A percentile compares a stretch with the other conserved stretches of the same genome.
These are phyloP conservation scores for Trissolcus basalis DNA, from an alignment of 1,140 invertebrate species.

Conservation along the genomic window DNA sequence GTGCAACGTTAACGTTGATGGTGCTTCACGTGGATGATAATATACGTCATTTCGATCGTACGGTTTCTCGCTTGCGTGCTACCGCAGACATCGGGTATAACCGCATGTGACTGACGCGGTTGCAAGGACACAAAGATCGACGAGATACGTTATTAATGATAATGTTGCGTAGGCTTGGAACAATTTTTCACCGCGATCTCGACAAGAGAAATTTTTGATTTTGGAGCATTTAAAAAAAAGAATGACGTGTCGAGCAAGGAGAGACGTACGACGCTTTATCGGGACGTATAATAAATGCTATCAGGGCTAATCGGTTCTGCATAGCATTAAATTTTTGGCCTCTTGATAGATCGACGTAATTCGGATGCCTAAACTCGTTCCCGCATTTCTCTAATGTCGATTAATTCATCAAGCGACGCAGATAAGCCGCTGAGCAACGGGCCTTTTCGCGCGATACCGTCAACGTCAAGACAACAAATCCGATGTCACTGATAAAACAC, in stretches of 20 bases:
- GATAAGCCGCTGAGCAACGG: constrained; percentile 62
- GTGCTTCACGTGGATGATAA: no score
- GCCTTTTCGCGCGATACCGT: constrained; percentile 63
- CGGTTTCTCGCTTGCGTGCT: constrained; percentile 53
- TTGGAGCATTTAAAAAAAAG: no score
- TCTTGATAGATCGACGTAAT: constrained; percentile 65
- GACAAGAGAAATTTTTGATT: constrained; percentile 53
- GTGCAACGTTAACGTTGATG: no score
- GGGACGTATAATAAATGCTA: neutral
- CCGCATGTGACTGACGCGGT: constrained; percentile 49
- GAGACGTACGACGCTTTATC: neutral
- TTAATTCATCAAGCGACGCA: constrained; percentile 66
- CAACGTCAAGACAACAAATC: constrained; percentile 43
- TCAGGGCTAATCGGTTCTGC: constrained; percentile 29
- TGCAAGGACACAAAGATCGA: constrained; percentile 47
- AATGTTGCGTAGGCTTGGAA: constrained; percentile 57
- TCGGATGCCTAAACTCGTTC: constrained; percentile 57
- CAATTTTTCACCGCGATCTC: constrained; percentile 52
- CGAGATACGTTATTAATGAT: constrained; percentile 63
- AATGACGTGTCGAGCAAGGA: neutral
- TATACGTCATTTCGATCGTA: constrained; percentile 55
- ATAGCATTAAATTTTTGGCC: constrained; percentile 58
- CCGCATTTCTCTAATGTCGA: constrained; percentile 61
- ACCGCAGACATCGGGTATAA: constrained; percentile 51
- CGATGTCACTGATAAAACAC: constrained; percentile 46